Base-by-base conservation (phyloP, 1,140 invertebrate species). In the Periplaneta americana region DNA sequence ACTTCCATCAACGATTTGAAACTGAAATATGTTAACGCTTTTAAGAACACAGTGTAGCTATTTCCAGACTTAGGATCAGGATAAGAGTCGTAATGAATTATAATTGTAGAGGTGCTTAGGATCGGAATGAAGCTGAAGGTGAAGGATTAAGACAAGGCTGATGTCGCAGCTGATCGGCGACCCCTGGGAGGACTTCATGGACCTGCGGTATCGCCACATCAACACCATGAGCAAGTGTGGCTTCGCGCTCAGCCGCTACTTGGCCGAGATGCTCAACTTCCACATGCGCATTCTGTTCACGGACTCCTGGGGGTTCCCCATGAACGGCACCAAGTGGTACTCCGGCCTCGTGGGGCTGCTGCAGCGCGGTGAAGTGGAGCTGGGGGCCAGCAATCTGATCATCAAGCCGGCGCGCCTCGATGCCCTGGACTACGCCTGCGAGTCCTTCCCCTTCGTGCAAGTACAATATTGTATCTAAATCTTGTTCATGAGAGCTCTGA, bases 401-500 rank as follows among this genome's bases (percentile, higher is more conserved):
- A 91, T 91, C 88, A 88, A 90, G 15, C 74, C 85, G 5, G 91
- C 91, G 84, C 89, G 91, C 22, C 87, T 89, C 80, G 84, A 85
- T 0, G 85, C 89, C 10, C 84, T 88, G 32, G 89, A 91, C 84
- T 91, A 88, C 85, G 87, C 89, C 28, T 88, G 89, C 0, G 91
- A 91, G 82, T 91, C 90, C 0, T 87, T 89, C 6, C 77, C 87
- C 1, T 86, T 91, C 15, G 86, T 87, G 85, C 90, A 13, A 66
- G 48, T 66, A n/a, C n/a, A n/a, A n/a, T n/a, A n/a, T n/a, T n/a
- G n/a, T n/a, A n/a, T n/a, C n/a, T n/a, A n/a, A n/a, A n/a, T n/a
- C n/a, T n/a, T n/a, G n/a, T n/a, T n/a, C n/a, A n/a, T n/a, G n/a
- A n/a, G n/a, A n/a, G n/a, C n/a, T n/a, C n/a, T n/a, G n/a, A n/a